phyloP scores from a whole-genome alignment of 2,797 vertebrate genomes.

The Bovichtus diacanthus region DNA sequence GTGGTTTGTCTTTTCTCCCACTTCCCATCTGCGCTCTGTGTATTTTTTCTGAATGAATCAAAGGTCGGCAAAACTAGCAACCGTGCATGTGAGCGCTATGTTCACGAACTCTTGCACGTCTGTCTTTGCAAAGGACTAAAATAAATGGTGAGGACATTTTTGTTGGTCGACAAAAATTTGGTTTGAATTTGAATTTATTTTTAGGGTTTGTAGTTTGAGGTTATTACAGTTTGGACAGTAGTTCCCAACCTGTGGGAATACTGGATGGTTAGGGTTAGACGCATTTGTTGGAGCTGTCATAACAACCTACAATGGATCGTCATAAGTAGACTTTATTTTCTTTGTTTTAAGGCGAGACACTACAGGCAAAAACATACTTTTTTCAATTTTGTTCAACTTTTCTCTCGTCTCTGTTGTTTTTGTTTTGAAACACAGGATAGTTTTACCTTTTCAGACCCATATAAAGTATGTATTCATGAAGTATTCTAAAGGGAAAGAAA shows the following conservation, averaged over 20 bases:
- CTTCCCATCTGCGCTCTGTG: conserved; percentile 19
- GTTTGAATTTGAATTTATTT: neutral
- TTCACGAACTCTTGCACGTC: neutral
- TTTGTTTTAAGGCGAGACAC: too few relatives aligned
- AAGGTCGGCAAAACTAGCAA: conserved; percentile 1
- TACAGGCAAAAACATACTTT: too few relatives aligned
- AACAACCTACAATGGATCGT: too few relatives aligned
- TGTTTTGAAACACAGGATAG: too few relatives aligned
- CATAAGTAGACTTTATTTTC: too few relatives aligned
- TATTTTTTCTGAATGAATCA: conserved; percentile 17
- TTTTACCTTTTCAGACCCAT: too few relatives aligned
- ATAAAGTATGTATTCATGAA: too few relatives aligned
- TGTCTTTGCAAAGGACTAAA: neutral
- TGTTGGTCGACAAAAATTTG: neutral
- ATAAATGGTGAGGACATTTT: neutral
- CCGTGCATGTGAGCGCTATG: neutral
- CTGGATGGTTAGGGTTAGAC: too few relatives aligned
- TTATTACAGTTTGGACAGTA: neutral
- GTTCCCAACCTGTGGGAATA: too few relatives aligned
- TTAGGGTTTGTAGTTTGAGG: neutral
- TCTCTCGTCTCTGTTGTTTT: too few relatives aligned
- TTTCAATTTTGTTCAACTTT: too few relatives aligned
- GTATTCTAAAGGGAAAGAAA: neutral
- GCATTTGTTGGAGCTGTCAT: too few relatives aligned
- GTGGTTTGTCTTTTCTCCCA: conserved; percentile 19